Base-by-base conservation (phyloP, 2,888 invertebrate genomes). In the Pharmacophagus antenor region DNA sequence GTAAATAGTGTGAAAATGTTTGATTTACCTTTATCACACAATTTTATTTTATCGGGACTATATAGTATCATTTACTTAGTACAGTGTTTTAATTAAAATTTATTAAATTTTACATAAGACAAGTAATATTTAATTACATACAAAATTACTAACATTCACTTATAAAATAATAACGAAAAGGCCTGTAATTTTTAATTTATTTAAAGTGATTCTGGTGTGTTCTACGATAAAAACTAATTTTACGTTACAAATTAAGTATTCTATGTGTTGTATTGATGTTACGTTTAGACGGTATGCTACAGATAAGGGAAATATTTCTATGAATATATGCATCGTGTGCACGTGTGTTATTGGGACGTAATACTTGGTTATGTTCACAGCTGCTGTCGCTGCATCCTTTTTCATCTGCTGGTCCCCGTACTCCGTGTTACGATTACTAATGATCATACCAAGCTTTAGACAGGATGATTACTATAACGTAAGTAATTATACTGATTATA, bases 351-450 rank as follows among this genome's bases (percentile, higher is more conserved):
- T 31, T 31, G n/a, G n/a, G n/a, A n/a, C n/a, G n/a, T n/a, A n/a
- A n/a, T n/a, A n/a, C n/a, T n/a, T 44, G 6, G 15, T 44, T 8
- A 44, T 18, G 53, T 31, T 82, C 83, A 56, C 79, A 89, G 89
- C 84, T 65, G 86, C 84, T 0, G 84, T 89, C 1, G 84, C 88
- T 6, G 82, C 79, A 0, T 84, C 84, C 0, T 88, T 86, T 73
- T 94, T 94, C 74, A 92, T 95, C 60, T 95, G 95, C 74, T 94
- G 94, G 94, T 93, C 94, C 0, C 96, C 96, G 2, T 96, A 95
- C 79, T 95, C 95, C 76, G 92, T 95, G 1, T 94, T 96, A 71
- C 90, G 96, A 17, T 88, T 96, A 7, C 89, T 95, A 79, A 93
- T 94, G 20, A 89, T 94, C 37, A 92, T 94, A 60, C 92, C 85